Conservation (phyloP, 2,113 vertebrate genomes). For the Heteronetta atricapilla region DNA sequence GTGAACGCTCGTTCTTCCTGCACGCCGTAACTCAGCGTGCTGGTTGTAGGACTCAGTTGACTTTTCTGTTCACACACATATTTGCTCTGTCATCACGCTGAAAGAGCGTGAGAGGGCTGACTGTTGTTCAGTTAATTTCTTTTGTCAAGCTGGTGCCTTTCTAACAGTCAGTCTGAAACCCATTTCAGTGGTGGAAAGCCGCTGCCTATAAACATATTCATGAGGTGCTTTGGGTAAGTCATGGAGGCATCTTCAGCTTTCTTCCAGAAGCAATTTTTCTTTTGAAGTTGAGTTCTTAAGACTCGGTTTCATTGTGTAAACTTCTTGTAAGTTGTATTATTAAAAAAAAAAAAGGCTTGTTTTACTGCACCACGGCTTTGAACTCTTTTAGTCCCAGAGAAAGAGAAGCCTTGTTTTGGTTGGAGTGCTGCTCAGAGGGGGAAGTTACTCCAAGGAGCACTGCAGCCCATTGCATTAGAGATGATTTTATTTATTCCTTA, state of each 20-base stretch:
- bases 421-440: background rate
- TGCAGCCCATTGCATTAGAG: background rate
- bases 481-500: background rate
- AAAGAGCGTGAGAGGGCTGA: background rate
- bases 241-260: background rate
- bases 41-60: background rate
- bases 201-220: background rate
- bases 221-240: background rate
- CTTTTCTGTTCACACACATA: background rate
- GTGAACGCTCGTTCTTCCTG: background rate
- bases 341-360: background rate
- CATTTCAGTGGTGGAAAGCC: background rate
- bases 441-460: background rate
- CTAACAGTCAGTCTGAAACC: background rate
- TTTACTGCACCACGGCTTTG: background rate
- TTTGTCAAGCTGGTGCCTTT: conserved; percentile 22
- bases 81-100: background rate
- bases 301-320: background rate
- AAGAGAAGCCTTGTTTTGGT: background rate
- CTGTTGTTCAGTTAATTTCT: background rate
- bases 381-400: background rate
- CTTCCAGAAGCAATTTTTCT: background rate
- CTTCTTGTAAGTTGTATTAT: background rate
- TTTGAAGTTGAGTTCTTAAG: background rate
- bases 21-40: background rate